Evolutionary conservation across 2,797 vertebrate species (phyloP).

Genomic region (Takifugu ocellatus): DNA sequence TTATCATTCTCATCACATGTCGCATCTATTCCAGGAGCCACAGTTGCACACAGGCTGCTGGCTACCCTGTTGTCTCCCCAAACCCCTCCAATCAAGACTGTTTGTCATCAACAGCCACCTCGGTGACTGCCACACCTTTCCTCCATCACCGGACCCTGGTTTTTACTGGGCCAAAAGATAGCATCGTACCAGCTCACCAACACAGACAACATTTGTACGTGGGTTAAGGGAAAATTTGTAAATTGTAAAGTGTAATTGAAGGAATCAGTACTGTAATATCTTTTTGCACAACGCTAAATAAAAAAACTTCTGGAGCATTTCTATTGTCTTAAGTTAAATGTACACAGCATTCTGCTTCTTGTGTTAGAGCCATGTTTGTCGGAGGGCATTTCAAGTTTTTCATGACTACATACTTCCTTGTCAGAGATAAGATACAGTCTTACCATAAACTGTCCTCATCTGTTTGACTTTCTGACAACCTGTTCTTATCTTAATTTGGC

Average conservation of each 20-base stretch:
- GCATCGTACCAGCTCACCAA: not conserved
- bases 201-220: not conserved
- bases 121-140: slow-evolving; percentile 25
- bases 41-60: slow-evolving; percentile 32
- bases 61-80: slow-evolving; percentile 42
- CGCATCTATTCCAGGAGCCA: slow-evolving; percentile 25
- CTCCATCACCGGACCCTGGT: slow-evolving; percentile 21
- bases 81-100: slow-evolving; percentile 30
- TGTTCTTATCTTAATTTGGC: slow-evolving; percentile 67
- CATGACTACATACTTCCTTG: slow-evolving; percentile 54
- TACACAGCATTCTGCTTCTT: not conserved
- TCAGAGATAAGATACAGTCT: slow-evolving; percentile 53
- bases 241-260: not conserved
- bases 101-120: slow-evolving; percentile 8
- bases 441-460: slow-evolving; percentile 41
- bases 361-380: slow-evolving; percentile 4
- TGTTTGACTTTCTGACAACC: slow-evolving; percentile 59
- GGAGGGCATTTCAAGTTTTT: slow-evolving; percentile 10
- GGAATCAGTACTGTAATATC: not conserved
- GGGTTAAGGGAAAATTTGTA: not conserved
- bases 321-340: slow-evolving; percentile 9
- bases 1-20: not conserved
- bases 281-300: not conserved
- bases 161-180: slow-evolving; percentile 36
- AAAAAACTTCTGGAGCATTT: not conserved